Percentiles rank a stretch among this genome's conserved stretches.
Evolutionary conservation across 2,888 invertebrate species (phyloP).

Genomic region (Limnephilus marmoratus): DNA sequence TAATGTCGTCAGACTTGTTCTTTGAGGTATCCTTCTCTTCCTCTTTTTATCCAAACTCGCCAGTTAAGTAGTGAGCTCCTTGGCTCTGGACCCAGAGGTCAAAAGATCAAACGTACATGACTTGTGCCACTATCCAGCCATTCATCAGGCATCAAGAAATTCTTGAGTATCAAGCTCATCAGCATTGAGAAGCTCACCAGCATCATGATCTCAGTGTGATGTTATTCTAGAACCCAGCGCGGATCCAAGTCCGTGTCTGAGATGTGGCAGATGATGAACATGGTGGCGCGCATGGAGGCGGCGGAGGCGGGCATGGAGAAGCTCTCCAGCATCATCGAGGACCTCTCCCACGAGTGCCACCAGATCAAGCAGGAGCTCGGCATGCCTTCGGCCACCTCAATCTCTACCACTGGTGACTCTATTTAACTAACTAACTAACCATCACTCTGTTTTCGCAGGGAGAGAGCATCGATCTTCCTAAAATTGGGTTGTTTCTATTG

Average conservation of each 20-base stretch:
- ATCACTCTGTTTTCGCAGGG: background rate
- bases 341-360: conserved; percentile 73
- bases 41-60: background rate
- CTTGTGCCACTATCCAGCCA: background rate
- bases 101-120: background rate
- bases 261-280: conserved; percentile 81
- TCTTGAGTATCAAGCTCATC: background rate
- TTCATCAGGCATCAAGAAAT: too few relatives aligned
- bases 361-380: conserved; percentile 37
- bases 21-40: background rate
- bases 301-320: conserved; percentile 80
- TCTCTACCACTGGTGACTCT: background rate
- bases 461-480: background rate
- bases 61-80: background rate
- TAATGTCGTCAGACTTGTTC: background rate
- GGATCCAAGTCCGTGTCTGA: conserved; percentile 77
- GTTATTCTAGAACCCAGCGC: conserved; percentile 71
- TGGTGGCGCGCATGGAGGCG: conserved; percentile 81
- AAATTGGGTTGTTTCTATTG: background rate
- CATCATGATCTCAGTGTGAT: background rate
- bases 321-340: conserved; percentile 79
- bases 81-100: background rate
- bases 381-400: background rate
- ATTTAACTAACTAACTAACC: background rate
- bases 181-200: background rate